A percentile compares a stretch with the other conserved stretches of the same genome.
Evolutionary conservation across 2,888 invertebrate species (phyloP).

Genomic region (Agonopterix heracliana): DNA sequence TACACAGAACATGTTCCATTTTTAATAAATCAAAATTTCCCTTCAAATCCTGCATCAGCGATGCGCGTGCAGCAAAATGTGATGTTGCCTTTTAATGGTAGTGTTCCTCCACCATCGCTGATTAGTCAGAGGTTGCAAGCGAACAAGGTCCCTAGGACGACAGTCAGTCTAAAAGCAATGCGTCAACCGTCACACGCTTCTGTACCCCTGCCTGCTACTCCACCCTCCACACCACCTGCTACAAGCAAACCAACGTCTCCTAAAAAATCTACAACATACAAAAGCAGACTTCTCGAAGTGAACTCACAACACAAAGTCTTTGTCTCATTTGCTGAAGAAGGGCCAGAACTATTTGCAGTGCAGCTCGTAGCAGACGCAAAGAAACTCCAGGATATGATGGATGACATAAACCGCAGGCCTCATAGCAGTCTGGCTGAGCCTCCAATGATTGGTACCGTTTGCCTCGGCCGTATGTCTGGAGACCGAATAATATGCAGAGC

Average conservation of each 20-base stretch:
- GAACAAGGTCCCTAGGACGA: conserved; percentile 51
- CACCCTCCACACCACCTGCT: conserved; percentile 18
- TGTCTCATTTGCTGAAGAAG: conserved; percentile 87
- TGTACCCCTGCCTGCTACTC: conserved; percentile 17
- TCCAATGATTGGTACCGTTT: conserved; percentile 85
- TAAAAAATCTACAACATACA: conserved; percentile 70
- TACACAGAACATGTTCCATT: conserved; percentile 62
- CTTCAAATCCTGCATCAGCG: conserved; percentile 60
- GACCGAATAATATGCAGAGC: conserved; percentile 84
- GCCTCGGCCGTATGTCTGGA: conserved; percentile 82
- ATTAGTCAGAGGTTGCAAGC: conserved; percentile 52
- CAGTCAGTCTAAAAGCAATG: conserved; percentile 44
- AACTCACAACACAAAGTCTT: conserved; percentile 79
- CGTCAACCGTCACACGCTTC: conserved; percentile 48
- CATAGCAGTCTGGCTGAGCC: conserved; percentile 79
- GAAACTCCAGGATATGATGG: conserved; percentile 81
- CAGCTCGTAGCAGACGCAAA: conserved; percentile 79
- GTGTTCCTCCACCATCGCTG: conserved; percentile 37
- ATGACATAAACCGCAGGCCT: conserved; percentile 79
- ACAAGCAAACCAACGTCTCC: conserved; percentile 41
- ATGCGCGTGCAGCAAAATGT: conserved; percentile 60
- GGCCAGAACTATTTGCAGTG: conserved; percentile 85
- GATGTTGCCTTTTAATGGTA: conserved; percentile 49
- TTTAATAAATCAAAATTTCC: conserved; percentile 60
- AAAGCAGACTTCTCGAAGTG: conserved; percentile 61